phyloP scores from a whole-genome alignment of 2,888 invertebrate species.

The Hemaris fuciformis region DNA sequence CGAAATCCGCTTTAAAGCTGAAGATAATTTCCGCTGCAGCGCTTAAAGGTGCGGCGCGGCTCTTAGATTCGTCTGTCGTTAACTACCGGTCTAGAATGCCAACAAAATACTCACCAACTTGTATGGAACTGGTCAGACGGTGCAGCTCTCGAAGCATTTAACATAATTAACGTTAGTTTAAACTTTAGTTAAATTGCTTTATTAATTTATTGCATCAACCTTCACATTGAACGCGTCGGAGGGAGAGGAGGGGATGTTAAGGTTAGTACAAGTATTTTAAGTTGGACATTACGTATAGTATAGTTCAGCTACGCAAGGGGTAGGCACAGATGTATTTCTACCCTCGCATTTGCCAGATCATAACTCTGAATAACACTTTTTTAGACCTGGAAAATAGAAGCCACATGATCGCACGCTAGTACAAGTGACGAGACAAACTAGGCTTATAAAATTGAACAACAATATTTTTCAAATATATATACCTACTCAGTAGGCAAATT shows the following conservation, averaged over 20 bases:
- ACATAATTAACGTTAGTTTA: conserved; percentile 32
- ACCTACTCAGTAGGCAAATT: neutral
- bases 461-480: neutral
- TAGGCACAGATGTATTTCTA: no score
- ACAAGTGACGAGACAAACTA: no score
- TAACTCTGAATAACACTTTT: no score
- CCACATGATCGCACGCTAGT: no score
- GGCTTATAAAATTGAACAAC: no score
- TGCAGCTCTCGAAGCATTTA: conserved; percentile 26
- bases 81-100: conserved; percentile 22
- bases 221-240: conserved; percentile 10
- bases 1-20: conserved; percentile 2
- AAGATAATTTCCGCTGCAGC: conserved; percentile 13
- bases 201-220: conserved; percentile 28
- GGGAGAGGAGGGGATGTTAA: neutral
- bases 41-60: conserved; percentile 23
- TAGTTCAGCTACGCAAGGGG: no score
- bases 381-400: no score
- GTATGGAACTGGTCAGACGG: conserved; percentile 26
- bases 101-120: conserved; percentile 26
- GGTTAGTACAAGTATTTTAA: conserved; percentile 6
- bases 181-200: conserved; percentile 31
- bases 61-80: conserved; percentile 22
- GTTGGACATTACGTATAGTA: neutral
- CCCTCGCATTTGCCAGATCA: no score